Conservation (phyloP, 2,888 invertebrate species). For the Orthosia incerta region DNA sequence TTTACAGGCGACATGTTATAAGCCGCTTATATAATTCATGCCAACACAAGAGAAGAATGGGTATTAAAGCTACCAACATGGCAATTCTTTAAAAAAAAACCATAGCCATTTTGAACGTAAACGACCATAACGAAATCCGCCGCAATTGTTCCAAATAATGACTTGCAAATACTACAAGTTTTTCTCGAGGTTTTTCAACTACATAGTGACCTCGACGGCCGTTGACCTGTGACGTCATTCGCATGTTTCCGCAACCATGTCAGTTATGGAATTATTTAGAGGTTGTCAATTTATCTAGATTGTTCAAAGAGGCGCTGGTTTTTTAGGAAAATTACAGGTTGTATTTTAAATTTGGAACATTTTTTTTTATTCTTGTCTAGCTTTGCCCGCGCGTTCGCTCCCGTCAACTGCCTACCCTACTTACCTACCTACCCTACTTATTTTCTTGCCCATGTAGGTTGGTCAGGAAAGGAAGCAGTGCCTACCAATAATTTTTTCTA, state of each 20-base stretch:
- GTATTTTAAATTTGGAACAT: neutral
- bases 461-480: too few relatives aligned
- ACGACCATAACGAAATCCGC: constrained; percentile 21
- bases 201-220: constrained; percentile 56
- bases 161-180: constrained; percentile 44
- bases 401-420: too few relatives aligned
- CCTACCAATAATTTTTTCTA: too few relatives aligned
- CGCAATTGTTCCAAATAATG: constrained; percentile 45
- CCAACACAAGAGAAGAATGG: neutral
- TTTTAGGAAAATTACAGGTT: neutral
- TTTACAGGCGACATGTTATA: neutral
- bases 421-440: too few relatives aligned
- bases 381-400: too few relatives aligned
- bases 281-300: constrained; percentile 8
- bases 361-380: neutral
- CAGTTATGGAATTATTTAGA: constrained; percentile 37
- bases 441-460: too few relatives aligned
- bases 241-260: constrained; percentile 49
- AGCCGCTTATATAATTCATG: neutral
- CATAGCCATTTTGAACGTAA: constrained; percentile 16
- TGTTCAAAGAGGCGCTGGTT: neutral
- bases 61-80: neutral
- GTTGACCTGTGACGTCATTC: constrained; percentile 56
- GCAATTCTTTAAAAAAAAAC: neutral
- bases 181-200: constrained; percentile 47